A percentile compares a stretch with the other conserved stretches of the same genome.
Conservation (phyloP, 2,113 vertebrate genomes). For the Tachysurus fulvidraco region DNA sequence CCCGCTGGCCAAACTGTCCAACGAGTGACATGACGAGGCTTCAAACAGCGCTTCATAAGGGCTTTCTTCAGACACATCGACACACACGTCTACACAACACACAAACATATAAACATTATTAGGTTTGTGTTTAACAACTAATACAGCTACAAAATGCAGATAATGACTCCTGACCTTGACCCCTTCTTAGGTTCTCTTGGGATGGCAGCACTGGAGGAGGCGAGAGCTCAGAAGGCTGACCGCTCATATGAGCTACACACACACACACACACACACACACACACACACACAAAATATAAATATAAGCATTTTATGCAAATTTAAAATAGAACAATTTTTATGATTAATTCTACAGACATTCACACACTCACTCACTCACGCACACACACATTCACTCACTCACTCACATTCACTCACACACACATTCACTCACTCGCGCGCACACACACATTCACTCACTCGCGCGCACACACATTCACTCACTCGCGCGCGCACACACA, state of each 20-base stretch:
- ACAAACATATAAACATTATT: conserved; percentile 60
- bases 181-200: conserved; percentile 68
- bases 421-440: no score
- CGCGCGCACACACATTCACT: no score
- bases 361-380: no score
- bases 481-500: no score
- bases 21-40: conserved; percentile 90
- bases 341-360: no score
- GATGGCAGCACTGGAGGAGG: conserved; percentile 71
- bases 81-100: conserved; percentile 74
- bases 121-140: background rate
- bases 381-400: no score
- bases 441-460: no score
- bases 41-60: conserved; percentile 92
- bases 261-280: conserved; percentile 40
- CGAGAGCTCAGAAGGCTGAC: conserved; percentile 75
- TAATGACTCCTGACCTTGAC: conserved; percentile 58
- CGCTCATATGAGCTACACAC: conserved; percentile 80
- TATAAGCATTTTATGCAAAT: background rate
- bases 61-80: conserved; percentile 84
- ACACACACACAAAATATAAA: background rate
- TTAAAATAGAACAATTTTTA: no score
- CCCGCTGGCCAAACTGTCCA: conserved; percentile 91
- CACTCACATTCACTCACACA: no score
- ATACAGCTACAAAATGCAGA: background rate